A percentile compares a stretch with the other conserved stretches of the same genome.
phyloP scores from a whole-genome alignment of 1,140 invertebrate species.

The Druon quercuslanigerum region DNA sequence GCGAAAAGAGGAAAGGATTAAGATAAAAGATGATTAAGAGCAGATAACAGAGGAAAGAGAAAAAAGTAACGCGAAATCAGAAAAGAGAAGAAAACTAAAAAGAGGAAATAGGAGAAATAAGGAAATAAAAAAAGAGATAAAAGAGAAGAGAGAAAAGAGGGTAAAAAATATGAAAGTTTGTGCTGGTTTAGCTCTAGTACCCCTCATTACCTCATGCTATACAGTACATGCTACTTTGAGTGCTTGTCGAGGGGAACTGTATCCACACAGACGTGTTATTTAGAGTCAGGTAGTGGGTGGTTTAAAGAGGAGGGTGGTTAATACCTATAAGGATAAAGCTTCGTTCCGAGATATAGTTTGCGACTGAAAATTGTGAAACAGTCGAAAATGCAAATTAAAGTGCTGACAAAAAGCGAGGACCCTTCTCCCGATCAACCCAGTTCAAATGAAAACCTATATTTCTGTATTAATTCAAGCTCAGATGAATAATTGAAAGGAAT shows the following conservation, averaged over 20 bases:
- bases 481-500: too few relatives aligned
- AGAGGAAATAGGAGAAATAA: not conserved
- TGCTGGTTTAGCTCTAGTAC: constrained; percentile 3
- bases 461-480: too few relatives aligned
- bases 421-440: too few relatives aligned
- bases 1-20: not conserved
- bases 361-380: not conserved
- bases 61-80: too few relatives aligned
- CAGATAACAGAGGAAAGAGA: too few relatives aligned
- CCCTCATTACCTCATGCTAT: constrained; percentile 38
- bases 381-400: not conserved
- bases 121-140: not conserved
- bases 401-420: too few relatives aligned
- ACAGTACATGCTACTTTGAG: constrained; percentile 33
- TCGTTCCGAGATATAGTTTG: constrained; percentile 40
- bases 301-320: constrained; percentile 48
- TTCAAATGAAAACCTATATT: too few relatives aligned
- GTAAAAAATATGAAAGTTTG: constrained; percentile 2
- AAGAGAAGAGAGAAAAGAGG: not conserved
- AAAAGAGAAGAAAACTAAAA: too few relatives aligned
- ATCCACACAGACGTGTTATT: constrained; percentile 40
- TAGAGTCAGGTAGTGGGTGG: constrained; percentile 33
- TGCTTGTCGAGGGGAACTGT: constrained; percentile 41
- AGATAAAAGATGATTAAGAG: too few relatives aligned
- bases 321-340: constrained; percentile 56